Evolutionary conservation across 2,113 vertebrate genomes (phyloP), one percentile per base, ranked within the genome.

Genomic region (Zapus hudsonius): DNA sequence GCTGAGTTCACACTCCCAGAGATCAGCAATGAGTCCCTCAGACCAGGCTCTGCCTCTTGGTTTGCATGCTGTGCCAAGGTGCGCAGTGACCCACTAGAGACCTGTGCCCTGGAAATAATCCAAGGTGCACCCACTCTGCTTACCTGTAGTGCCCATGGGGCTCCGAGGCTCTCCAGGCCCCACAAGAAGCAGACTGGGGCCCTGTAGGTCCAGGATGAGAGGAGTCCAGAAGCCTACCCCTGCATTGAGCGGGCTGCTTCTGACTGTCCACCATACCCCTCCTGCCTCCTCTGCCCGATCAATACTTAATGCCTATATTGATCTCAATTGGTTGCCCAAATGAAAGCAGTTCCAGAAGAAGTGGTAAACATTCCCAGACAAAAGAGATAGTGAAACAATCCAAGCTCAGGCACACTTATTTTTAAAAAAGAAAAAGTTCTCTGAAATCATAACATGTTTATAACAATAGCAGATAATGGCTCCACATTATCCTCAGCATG

Each of bases 391-490:
- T 22, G 64, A 79, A 74, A 38, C 63, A 9, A 2, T 75, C 42
- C 13, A 12, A 84, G 59, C 61, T 38, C 55, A 93, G 40, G 29
- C 59, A 31, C 0, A 6, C 10, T 5, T 31, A 15, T n/a, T 36
- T 20, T n/a, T 10, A 11, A 44, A 76, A 29, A 31, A 22, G 59
- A 47, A 59, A 59, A 0, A 2, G 40, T 83, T 84, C 90, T 92
- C 81, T 80, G 66, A 87, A 95, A 94, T 63, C 89, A 64, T 31
- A 31, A 76, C 57, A 44, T 69, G 55, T 84, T 90, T 89, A 7
- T 89, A 47, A 95, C 84, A 90, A 92, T 78, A 64, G 85, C 81
- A 84, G 87, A 82, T 82, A 89, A 94, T 84, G 89, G 87, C 73
- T 55, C 38, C 5, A 42, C 86, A 52, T 89, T 81, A 61, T 81